Percentiles rank a stretch among this genome's conserved stretches.
Conservation (phyloP, 2,888 invertebrate species). For the Macrophya alboannulata region DNA sequence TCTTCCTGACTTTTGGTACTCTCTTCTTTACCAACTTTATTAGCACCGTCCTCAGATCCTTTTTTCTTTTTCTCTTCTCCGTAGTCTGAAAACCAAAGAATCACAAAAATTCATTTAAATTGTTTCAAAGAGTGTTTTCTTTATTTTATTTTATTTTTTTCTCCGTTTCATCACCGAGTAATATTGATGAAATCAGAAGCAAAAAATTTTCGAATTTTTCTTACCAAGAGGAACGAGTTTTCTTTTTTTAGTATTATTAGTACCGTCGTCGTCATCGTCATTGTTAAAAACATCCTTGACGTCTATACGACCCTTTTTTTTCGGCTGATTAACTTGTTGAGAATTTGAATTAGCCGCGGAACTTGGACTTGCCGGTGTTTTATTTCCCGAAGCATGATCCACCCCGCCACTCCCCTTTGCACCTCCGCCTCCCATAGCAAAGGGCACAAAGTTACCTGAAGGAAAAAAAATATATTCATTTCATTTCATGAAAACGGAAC, state of each 20-base stretch:
- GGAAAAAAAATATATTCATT: not conserved
- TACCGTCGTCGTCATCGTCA: constrained; percentile 88
- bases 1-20: constrained; percentile 92
- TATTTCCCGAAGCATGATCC: constrained; percentile 75
- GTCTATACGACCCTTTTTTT: constrained; percentile 87
- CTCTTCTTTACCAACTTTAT: constrained; percentile 82
- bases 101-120: constrained; percentile 20
- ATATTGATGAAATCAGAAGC: constrained; percentile 4
- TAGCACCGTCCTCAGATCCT: constrained; percentile 78
- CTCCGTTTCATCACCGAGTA: not conserved
- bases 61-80: constrained; percentile 83
- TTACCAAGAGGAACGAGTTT: constrained; percentile 90
- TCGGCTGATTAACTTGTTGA: constrained; percentile 78
- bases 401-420: constrained; percentile 65
- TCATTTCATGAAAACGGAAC: not conserved
- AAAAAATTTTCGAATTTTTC: constrained; percentile 45
- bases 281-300: constrained; percentile 93
- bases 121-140: not conserved
- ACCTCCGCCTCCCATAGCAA: constrained; percentile 77
- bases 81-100: constrained; percentile 80
- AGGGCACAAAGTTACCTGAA: constrained; percentile 78
- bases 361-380: constrained; percentile 77
- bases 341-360: constrained; percentile 67
- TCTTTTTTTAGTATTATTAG: constrained; percentile 84
- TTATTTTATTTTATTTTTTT: not conserved